Evolutionary conservation across 2,113 vertebrate genomes (phyloP), one percentile per base, ranked within the genome.

Genomic region (Tenrec ecaudatus): DNA sequence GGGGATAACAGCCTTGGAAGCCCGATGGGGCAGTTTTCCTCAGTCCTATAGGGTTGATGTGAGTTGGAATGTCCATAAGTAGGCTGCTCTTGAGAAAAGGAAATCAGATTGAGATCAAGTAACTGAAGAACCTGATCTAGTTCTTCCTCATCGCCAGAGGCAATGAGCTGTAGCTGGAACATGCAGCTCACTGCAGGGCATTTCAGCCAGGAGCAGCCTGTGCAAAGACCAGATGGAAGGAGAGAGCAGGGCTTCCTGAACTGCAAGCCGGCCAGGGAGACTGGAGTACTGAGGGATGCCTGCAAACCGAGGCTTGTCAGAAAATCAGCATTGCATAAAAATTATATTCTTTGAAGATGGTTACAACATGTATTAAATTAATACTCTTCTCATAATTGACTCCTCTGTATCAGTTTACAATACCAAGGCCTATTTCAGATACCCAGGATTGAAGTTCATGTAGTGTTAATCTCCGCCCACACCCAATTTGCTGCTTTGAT

Each of bases 251-350:
- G 17, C 16, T 29, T 19, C 20, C 0, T 33, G 57, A 80, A 29
- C 69, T 90, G 36, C 27, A 31, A 53, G 27, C 27, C 62, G 38
- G 31, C 31, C 5, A 69, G 69, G n/a, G 53, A 76, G 66, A 22
- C 38, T 27, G 6, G 80, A 27, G 15, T 60, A 53, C 47, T 53
- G 5, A 36, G 69, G 11, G 57, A 71, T 6, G 25, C 16, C 25
- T 88, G 7, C 0, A 68, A 73, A 53, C 79, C 89, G 31, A 81
- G 69, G 27, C 38, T 47, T 86, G 71, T 1, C 82, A 96, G 91
- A 92, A 97, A 43, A 93, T 95, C 93, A 38, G 69, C 96, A 95
- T 92, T 93, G 82, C 96, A 85, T 95, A 95, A 97, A 89, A 95
- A 96, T 82, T 97, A 94, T 68, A 89, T 95, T 97, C 17, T 91